Evolutionary conservation across 2,113 vertebrate genomes (phyloP).

Genomic region (Vidua macroura): DNA sequence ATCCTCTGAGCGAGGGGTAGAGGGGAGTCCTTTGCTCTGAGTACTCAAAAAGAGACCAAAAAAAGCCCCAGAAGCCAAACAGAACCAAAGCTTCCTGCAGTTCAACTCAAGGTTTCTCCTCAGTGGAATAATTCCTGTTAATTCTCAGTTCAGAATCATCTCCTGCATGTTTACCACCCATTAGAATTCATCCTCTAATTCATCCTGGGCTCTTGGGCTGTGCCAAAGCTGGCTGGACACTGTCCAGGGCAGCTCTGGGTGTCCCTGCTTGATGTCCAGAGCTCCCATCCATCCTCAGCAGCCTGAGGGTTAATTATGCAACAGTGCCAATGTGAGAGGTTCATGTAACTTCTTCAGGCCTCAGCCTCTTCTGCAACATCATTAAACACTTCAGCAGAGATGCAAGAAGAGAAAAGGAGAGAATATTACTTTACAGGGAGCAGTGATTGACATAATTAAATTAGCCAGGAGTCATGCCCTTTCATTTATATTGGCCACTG

Average conservation of each 20-base stretch:
- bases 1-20: not conserved
- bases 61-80: not conserved
- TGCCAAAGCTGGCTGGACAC: not conserved
- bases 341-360: not conserved
- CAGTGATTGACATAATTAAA: not conserved
- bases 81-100: not conserved
- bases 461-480: not conserved
- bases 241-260: not conserved
- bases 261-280: not conserved
- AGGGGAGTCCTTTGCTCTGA: not conserved
- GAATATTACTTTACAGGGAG: not conserved
- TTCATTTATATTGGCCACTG: not conserved
- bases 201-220: not conserved
- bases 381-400: not conserved
- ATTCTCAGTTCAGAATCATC: not conserved
- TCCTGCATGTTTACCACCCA: not conserved
- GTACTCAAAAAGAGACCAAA: not conserved
- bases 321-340: not conserved
- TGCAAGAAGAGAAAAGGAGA: not conserved
- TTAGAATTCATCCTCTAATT: not conserved
- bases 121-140: not conserved
- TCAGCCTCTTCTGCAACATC: not conserved
- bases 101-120: not conserved
- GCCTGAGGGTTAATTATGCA: not conserved
- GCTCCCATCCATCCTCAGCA: not conserved